Conservation (phyloP, 2,113 vertebrate species). For the Acinonyx jubatus region DNA sequence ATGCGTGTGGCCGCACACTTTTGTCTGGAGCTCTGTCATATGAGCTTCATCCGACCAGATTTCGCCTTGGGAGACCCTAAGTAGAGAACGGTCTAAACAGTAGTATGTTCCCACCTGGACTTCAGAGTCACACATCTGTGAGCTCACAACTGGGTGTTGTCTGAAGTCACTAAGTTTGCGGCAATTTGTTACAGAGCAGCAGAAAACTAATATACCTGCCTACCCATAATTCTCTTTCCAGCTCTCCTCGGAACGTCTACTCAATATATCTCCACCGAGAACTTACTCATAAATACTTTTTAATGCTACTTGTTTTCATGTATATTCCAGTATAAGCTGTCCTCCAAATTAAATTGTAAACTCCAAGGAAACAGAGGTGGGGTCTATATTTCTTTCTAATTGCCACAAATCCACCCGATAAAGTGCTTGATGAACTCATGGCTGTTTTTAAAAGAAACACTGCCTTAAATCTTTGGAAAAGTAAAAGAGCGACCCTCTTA, state of each 20-base stretch:
- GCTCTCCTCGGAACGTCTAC: neutral
- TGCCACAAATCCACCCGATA: neutral
- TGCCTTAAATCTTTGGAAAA: neutral
- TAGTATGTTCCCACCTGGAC: neutral
- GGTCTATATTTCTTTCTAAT: neutral
- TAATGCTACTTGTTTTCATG: neutral
- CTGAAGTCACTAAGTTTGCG: neutral
- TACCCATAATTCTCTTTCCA: neutral
- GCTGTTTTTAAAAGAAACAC: neutral
- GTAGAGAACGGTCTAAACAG: neutral
- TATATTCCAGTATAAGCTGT: neutral
- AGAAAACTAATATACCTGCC: neutral
- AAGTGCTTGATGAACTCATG: neutral
- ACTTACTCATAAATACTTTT: neutral
- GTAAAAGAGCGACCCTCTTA: neutral
- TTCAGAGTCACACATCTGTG: neutral
- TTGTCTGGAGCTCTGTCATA: neutral
- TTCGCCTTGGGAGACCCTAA: neutral
- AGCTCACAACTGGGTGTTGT: neutral
- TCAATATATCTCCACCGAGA: neutral
- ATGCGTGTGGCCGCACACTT: neutral
- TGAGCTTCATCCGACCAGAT: no score
- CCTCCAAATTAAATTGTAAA: neutral
- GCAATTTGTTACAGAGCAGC: neutral
- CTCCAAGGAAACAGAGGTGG: neutral